Base-by-base conservation (phyloP, 2,113 vertebrate genomes). In the Dryoscopus gambensis region DNA sequence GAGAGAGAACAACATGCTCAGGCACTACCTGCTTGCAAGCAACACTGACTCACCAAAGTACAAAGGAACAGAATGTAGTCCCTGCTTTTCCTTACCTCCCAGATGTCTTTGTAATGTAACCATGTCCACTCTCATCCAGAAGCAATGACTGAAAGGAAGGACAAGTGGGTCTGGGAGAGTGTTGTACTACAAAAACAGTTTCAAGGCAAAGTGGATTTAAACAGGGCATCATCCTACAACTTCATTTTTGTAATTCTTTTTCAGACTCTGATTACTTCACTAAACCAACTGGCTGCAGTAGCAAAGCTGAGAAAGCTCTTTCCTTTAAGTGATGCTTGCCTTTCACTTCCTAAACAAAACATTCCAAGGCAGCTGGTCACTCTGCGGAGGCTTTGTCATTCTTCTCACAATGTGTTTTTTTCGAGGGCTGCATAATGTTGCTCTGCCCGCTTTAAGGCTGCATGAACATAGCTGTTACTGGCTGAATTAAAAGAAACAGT, bases 401-500 rank as follows among this genome's bases (percentile, higher is more conserved):
- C 20, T 5, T 65, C 33, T 65, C 68, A 71, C 47, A 63, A 62
- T 2, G 20, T 0, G 2, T 16, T 93, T 74, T 60, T 24, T 46
- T 69, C 6, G 5, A 93, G 82, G 46, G 44, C 84, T 81, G 39
- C 3, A 8, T 69, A 85, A 62, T 31, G 13, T 73, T 60, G 73
- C 60, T 89, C 63, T 82, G 77, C 35, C 82, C 55, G 47, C 60
- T 59, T 87, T 83, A 69, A 91, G 80, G 71, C 79, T 92, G 52
- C 53, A 24, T 39, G 87, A 91, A 42, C 35, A 33, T 75, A 95
- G 92, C 81, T 95, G 82, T 86, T 86, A 55, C 85, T 63, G 68
- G 67, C 84, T 93, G 78, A 80, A 90, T 82, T 88, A 94, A 95
- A 94, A 28, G 69, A 95, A 96, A 67, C 62, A 49, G 70, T 96